Conservation (phyloP, 2,113 vertebrate species). For the Paradisaea rubra region DNA sequence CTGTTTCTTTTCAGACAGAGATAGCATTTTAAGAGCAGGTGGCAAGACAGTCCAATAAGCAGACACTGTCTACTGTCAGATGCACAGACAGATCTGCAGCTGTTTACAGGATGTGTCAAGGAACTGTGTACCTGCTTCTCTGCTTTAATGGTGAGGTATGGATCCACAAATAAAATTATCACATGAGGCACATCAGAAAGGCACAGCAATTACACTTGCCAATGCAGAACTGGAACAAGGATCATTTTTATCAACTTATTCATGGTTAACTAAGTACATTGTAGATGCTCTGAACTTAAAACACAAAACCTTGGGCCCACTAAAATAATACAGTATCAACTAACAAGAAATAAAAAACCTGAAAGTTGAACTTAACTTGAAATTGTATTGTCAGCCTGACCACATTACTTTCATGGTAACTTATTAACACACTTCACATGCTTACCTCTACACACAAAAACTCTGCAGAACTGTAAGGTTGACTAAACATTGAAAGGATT, state of each 20-base stretch:
- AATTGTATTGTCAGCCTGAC: neutral
- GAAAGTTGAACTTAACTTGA: neutral
- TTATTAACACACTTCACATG: neutral
- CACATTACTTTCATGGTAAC: neutral
- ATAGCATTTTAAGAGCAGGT: neutral
- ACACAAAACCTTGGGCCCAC: neutral
- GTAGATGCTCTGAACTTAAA: neutral
- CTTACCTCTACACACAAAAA: neutral
- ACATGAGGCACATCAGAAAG: neutral
- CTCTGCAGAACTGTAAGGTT: neutral
- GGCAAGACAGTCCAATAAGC: neutral
- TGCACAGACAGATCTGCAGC: neutral
- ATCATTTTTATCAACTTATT: neutral
- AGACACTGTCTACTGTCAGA: neutral
- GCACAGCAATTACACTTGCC: neutral
- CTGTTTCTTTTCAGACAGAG: neutral
- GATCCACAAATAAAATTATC: neutral
- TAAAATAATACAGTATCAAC: neutral
- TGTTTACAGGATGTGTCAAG: neutral
- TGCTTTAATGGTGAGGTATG: neutral
- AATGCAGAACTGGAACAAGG: neutral
- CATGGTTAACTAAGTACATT: neutral
- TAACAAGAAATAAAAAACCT: neutral
- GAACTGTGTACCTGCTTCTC: slow-evolving; percentile 5
- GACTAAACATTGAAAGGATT: neutral